A percentile compares a stretch with the other conserved stretches of the same genome.
These are phyloP conservation scores for Forbesichthys papilliferus DNA, from an alignment of 2,113 vertebrate species.

Conservation along the genomic window DNA sequence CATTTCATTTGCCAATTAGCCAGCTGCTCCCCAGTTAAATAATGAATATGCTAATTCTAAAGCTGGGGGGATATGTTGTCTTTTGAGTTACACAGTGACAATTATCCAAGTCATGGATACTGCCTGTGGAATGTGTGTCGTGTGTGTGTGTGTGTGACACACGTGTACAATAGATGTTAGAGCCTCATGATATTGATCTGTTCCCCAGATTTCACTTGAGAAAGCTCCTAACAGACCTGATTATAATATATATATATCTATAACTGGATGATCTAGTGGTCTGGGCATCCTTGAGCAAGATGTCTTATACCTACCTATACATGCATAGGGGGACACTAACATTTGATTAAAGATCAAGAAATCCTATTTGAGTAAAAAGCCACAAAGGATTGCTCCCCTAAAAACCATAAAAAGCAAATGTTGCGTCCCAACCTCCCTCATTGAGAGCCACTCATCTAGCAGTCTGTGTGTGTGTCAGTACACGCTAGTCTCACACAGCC, in stretches of 20 bases:
- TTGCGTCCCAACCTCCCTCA: too few relatives aligned
- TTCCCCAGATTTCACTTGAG: constrained; percentile 45
- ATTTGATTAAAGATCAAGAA: neutral
- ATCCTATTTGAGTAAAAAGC: too few relatives aligned
- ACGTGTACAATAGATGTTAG: too few relatives aligned
- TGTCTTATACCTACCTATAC: neutral
- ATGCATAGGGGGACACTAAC: neutral
- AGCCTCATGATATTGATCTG: constrained; percentile 44
- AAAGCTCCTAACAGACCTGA: constrained; percentile 19
- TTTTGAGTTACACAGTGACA: constrained; percentile 57
- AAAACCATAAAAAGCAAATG: too few relatives aligned
- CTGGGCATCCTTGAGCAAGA: too few relatives aligned
- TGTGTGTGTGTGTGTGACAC: constrained; percentile 2
- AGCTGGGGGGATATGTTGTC: constrained; percentile 66
- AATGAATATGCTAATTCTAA: constrained; percentile 73
- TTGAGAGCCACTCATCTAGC: constrained; percentile 12
- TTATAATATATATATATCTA: constrained; percentile 45
- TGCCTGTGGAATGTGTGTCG: constrained; percentile 6
- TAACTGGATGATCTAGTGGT: too few relatives aligned
- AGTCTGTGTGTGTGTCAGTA: constrained; percentile 10
- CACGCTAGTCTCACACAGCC: neutral
- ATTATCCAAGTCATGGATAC: constrained; percentile 57
- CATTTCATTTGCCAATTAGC: constrained; percentile 74
- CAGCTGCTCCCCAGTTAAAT: constrained; percentile 69
- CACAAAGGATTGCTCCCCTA: too few relatives aligned